phyloP scores from a whole-genome alignment of 2,888 invertebrate genomes.

The Polydesmus complanatus region DNA sequence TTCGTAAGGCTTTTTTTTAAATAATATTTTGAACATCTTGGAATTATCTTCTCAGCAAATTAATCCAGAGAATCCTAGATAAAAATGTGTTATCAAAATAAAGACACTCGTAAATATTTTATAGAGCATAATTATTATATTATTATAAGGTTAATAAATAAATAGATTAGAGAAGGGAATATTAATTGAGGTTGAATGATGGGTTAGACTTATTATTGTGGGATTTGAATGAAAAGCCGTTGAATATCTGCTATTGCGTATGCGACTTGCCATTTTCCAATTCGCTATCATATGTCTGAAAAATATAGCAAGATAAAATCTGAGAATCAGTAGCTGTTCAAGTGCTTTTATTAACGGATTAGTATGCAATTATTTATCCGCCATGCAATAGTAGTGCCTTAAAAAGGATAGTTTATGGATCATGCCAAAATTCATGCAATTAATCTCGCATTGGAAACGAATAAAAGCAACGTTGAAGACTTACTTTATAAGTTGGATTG shows the following conservation, averaged over 20 bases:
- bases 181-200: not conserved
- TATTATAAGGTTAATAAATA: not conserved
- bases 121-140: not conserved
- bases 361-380: no score
- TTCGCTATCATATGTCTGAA: slow-evolving; percentile 22
- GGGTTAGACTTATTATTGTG: not conserved
- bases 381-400: no score
- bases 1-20: no score
- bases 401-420: no score
- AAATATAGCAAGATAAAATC: slow-evolving; percentile 14
- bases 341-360: no score
- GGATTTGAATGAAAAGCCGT: not conserved
- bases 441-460: no score
- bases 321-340: not conserved
- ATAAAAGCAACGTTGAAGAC: no score
- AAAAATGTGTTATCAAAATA: not conserved
- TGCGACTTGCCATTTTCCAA: slow-evolving; percentile 21
- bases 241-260: not conserved
- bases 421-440: no score
- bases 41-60: no score
- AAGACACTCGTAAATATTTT: not conserved
- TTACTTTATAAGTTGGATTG: slow-evolving; percentile 82
- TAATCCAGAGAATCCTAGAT: not conserved
- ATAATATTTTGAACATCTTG: no score
- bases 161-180: not conserved